Conservation (phyloP, 2,797 vertebrate genomes). For the Chiloscyllium punctatum region DNA sequence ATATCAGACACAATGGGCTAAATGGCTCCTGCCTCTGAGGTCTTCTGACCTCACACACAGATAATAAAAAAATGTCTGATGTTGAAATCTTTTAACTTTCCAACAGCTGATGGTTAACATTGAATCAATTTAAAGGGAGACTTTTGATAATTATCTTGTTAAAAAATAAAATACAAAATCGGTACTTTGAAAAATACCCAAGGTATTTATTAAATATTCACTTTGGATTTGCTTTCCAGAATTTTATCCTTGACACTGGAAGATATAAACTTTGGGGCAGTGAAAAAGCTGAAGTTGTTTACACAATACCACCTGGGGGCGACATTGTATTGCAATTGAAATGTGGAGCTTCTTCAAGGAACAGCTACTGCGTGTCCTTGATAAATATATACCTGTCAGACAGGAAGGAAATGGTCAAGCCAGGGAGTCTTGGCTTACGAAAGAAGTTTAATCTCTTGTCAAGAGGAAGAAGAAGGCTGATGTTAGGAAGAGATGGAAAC, state of each 20-base stretch:
- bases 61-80: neutral
- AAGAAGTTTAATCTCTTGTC: no score
- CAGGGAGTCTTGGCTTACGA: no score
- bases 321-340: neutral
- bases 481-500: no score
- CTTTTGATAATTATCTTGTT: neutral
- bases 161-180: neutral
- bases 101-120: neutral
- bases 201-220: neutral
- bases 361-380: no score
- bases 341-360: no score
- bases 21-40: no score
- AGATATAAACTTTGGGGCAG: neutral
- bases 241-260: neutral
- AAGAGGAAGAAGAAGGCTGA: no score
- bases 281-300: neutral
- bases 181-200: neutral
- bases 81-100: neutral
- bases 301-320: neutral
- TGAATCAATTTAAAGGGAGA: neutral
- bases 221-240: neutral
- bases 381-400: no score
- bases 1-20: no score
- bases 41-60: no score
- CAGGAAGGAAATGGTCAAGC: no score